Percentiles rank a stretch among this genome's conserved stretches.
These are phyloP conservation scores for Premnoplex brunnescens DNA, from an alignment of 2,797 vertebrate species.

Conservation along the genomic window DNA sequence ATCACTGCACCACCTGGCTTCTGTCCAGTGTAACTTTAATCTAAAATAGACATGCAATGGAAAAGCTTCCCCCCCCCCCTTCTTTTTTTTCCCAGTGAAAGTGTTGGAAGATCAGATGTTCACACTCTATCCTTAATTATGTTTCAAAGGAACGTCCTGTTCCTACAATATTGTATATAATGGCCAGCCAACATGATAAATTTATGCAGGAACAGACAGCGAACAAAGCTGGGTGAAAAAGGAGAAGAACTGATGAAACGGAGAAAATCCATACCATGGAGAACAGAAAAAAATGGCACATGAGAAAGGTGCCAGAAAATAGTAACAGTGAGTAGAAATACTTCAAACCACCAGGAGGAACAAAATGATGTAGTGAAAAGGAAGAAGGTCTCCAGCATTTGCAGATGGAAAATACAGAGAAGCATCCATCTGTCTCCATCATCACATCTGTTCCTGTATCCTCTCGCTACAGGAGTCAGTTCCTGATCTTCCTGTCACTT, in stretches of 20 bases:
- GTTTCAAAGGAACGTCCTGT: constrained; percentile 43
- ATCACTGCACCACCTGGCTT: neutral
- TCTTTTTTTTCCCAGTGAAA: neutral
- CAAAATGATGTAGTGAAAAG: neutral
- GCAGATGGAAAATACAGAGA: neutral
- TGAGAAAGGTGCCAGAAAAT: neutral
- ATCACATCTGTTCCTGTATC: neutral
- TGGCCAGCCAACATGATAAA: neutral
- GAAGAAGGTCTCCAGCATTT: neutral
- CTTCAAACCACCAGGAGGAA: neutral
- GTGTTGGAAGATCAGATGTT: constrained; percentile 36
- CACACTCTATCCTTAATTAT: neutral
- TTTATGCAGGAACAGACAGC: constrained; percentile 23
- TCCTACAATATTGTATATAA: constrained; percentile 38
- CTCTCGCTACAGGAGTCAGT: neutral
- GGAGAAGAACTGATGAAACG: neutral
- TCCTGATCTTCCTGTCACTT: neutral
- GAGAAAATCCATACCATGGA: neutral
- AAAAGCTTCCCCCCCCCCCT: rapidly evolving
- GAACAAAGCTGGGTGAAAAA: neutral
- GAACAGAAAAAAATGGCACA: neutral
- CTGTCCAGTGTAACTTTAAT: neutral
- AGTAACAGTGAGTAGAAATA: neutral
- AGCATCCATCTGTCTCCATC: neutral
- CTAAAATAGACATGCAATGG: neutral